These are phyloP conservation scores for Tiliacea citrago DNA, from an alignment of 2,888 invertebrate species.

Conservation along the genomic window DNA sequence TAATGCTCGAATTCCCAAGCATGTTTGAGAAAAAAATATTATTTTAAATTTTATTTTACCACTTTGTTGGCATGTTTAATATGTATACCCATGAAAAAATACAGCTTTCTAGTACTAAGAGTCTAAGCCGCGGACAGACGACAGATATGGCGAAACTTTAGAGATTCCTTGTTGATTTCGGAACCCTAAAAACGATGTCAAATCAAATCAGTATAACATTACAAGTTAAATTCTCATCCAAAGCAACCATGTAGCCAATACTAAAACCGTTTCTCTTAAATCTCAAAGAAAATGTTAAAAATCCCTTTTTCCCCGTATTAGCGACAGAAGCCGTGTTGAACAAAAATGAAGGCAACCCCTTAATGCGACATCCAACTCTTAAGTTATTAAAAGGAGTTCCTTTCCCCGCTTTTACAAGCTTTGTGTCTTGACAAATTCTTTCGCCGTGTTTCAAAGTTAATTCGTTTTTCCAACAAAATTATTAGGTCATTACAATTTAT, in stretches of 20 bases:
- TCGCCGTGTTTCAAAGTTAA: conserved; percentile 51
- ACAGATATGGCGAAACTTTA: too few relatives aligned
- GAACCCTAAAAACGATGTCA: too few relatives aligned
- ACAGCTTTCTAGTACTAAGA: too few relatives aligned
- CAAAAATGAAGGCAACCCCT: conserved; percentile 51
- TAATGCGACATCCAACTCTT: conserved; percentile 54
- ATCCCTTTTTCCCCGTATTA: conserved; percentile 22
- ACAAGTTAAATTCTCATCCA: conserved; percentile 21
- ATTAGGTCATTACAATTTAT: conserved; percentile 60
- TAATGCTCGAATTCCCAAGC: too few relatives aligned
- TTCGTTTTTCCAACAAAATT: conserved; percentile 56
- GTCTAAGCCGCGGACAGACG: too few relatives aligned
- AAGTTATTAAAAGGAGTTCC: conserved; percentile 61
- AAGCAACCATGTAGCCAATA: conserved; percentile 21
- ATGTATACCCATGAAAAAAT: too few relatives aligned
- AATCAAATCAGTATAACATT: background rate
- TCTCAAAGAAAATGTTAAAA: conserved; percentile 47
- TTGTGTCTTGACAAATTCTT: conserved; percentile 61
- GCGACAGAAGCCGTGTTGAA: conserved; percentile 28
- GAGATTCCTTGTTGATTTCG: too few relatives aligned
- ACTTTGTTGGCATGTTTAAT: too few relatives aligned
- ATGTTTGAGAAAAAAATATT: too few relatives aligned
- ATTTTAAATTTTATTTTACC: too few relatives aligned
- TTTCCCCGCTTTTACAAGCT: conserved; percentile 48
- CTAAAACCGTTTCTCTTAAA: conserved; percentile 26